phyloP scores from a whole-genome alignment of 2,888 invertebrate species.

The Chymomyza procnemis region DNA sequence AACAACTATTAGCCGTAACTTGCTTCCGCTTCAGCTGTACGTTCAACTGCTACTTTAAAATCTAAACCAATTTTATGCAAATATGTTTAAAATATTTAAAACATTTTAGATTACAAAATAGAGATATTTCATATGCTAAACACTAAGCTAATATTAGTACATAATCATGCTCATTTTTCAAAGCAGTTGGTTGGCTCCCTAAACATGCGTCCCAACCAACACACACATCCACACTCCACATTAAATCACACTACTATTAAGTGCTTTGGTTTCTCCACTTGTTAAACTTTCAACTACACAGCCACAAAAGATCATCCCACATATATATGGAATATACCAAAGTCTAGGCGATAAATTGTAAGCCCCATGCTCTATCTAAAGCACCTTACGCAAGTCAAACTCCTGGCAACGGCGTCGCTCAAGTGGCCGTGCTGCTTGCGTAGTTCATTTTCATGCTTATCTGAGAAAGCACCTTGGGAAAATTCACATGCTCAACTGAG shows the following conservation, averaged over 20 bases:
- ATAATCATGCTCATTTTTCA: no score
- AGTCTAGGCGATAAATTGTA: not conserved
- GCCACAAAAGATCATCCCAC: not conserved
- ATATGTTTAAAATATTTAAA: no score
- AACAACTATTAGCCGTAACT: no score
- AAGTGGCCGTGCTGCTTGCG: not conserved
- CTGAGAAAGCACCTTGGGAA: not conserved
- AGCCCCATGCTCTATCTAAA: not conserved
- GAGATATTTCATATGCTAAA: no score
- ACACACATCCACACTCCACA: not conserved
- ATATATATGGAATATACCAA: not conserved
- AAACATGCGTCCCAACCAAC: no score
- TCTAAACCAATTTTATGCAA: no score
- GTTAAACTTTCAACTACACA: not conserved
- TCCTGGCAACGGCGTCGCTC: not conserved
- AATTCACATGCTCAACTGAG: not conserved
- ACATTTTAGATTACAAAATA: no score
- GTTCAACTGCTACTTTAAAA: no score
- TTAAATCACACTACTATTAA: not conserved
- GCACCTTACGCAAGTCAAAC: not conserved
- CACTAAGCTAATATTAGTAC: no score
- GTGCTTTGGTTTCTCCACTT: not conserved
- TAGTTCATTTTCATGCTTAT: not conserved
- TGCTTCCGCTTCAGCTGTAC: no score
- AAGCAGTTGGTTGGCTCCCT: no score